phyloP scores from a whole-genome alignment of 1,140 invertebrate species.

The Drosophila funebris region DNA sequence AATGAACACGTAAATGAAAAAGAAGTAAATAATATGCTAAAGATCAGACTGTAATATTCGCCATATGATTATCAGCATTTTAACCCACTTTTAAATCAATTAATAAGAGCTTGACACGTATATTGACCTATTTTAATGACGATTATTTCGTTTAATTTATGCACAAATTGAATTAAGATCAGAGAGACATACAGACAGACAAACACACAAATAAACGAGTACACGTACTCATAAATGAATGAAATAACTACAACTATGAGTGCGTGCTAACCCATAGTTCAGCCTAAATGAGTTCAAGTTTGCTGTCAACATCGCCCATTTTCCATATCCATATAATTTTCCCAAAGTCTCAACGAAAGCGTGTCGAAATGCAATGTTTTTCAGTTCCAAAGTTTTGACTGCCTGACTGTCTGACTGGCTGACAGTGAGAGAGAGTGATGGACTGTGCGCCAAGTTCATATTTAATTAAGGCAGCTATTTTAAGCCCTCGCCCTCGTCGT shows the following conservation, averaged over 20 bases:
- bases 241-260: constrained; percentile 8
- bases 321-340: constrained; percentile 3
- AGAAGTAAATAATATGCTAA: neutral
- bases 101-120: constrained; percentile 35
- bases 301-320: constrained; percentile 29
- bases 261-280: constrained; percentile 8
- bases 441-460: constrained; percentile 67
- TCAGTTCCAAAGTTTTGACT: constrained; percentile 38
- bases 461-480: constrained; percentile 68
- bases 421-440: neutral
- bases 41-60: neutral
- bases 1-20: neutral
- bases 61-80: constrained; percentile 5
- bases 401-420: neutral
- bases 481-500: constrained; percentile 23
- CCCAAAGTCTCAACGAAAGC: constrained; percentile 8
- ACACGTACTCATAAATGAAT: constrained; percentile 13
- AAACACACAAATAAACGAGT: neutral
- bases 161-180: constrained; percentile 26
- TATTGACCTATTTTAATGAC: constrained; percentile 37
- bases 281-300: constrained; percentile 68
- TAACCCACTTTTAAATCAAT: constrained; percentile 23
- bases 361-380: constrained; percentile 42
- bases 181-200: neutral
- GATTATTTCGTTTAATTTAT: constrained; percentile 33